Base-by-base conservation (phyloP, 2,797 vertebrate species). In the Sebastes taczanowskii region DNA sequence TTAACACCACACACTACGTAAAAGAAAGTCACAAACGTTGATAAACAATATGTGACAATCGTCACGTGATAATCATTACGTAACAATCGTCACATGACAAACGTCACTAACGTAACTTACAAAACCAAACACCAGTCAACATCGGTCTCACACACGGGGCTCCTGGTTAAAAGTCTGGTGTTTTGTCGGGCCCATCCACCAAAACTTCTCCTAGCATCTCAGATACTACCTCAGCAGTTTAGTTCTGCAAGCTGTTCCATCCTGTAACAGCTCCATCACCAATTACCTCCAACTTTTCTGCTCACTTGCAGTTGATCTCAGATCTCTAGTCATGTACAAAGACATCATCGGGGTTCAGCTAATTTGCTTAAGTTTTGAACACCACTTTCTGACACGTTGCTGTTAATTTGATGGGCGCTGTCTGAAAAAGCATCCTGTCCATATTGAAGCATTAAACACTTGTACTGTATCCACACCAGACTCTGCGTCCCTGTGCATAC, bases 101-200 rank as follows among this genome's bases (percentile, higher is more conserved):
- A 46, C 16, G 1, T 46, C 42, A 7, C 42, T 18, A 46, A 46
- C 6, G 42, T 46, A 16, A 46, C 6, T 46, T 46, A 46, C 16
- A 46, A 46, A 46, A 46, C 42, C 42, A 46, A 46, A 46, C 42
- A 42, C 14, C 38, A 0, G 38, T 42, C 38, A 42, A 42, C 38
- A 16, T 0, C 38, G 5, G 38, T 42, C 38, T 42, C 38, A 42
- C 0, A 42, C 38, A 46, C 6, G 0, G 42, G 38, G 0, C 6
- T 46, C 6, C 0, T 46, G 42, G 38, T 42, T 38, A 38, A 38
- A 38, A 38, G 35, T 38, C 11, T 13, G 11, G 35, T 38, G 35
- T 6, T 38, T 18, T 7, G 42, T 46, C 0, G 3, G 14, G 6
- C 42, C 6, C 42, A 46, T 46, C 42, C 42, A 18, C 42, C 16